These are phyloP conservation scores for Leptopilina drosophilae DNA, from an alignment of 2,888 invertebrate species.

Conservation along the genomic window DNA sequence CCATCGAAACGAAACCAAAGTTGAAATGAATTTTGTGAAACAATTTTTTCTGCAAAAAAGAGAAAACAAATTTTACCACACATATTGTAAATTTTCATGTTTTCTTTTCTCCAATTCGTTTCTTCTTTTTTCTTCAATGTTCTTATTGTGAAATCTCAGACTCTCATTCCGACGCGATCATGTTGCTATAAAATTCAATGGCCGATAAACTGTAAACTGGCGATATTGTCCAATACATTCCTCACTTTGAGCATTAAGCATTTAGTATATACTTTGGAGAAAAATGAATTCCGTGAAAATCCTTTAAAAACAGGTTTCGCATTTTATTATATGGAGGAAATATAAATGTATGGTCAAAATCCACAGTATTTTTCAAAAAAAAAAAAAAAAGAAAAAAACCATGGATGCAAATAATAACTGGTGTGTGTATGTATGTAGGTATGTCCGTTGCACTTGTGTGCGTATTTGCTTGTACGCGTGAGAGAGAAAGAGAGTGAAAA, in stretches of 20 bases:
- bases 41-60: too few species aligned
- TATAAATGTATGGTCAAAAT: conserved; percentile 33
- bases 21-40: too few species aligned
- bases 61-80: too few species aligned
- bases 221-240: conserved; percentile 32
- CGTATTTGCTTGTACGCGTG: conserved; percentile 53
- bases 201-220: conserved; percentile 29
- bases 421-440: conserved; percentile 40
- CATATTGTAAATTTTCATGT: not conserved
- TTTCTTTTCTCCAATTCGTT: not conserved
- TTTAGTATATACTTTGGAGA: conserved; percentile 11
- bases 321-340: conserved; percentile 21
- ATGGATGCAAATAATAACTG: conserved; percentile 48
- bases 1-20: too few species aligned
- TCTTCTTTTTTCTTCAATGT: conserved; percentile 5
- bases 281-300: conserved; percentile 35
- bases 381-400: not conserved
- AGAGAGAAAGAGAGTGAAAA: conserved; percentile 58
- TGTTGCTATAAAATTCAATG: conserved; percentile 38
- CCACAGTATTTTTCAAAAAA: not conserved
- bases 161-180: conserved; percentile 32
- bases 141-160: conserved; percentile 33
- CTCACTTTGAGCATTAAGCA: conserved; percentile 30
- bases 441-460: conserved; percentile 50
- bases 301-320: conserved; percentile 21